Conservation (phyloP, 92 coral and sea anemone species). For the Epizoanthus stellaris region DNA sequence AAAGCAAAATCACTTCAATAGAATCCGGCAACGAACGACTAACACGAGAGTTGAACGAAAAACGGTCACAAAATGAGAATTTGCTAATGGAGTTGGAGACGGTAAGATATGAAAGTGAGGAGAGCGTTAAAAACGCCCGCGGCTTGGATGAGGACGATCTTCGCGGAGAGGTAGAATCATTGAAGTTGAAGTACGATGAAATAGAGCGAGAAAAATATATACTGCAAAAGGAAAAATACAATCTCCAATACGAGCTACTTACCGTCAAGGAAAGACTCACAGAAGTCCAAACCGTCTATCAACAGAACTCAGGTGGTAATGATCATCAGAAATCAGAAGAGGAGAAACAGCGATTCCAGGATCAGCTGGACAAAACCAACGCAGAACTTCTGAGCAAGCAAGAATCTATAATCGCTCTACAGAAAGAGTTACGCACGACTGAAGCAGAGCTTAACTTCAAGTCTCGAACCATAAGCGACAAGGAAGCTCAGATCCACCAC, state of each 20-base stretch:
- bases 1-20: constrained; percentile 67
- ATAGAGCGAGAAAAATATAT: constrained; percentile 76
- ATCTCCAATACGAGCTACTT: constrained; percentile 73
- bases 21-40: constrained; percentile 77
- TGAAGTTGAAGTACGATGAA: constrained; percentile 69
- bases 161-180: constrained; percentile 83
- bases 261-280: constrained; percentile 66
- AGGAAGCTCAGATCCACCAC: constrained; percentile 74
- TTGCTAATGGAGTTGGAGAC: constrained; percentile 66
- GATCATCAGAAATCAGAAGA: constrained; percentile 79
- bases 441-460: constrained; percentile 79
- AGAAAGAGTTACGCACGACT: constrained; percentile 80
- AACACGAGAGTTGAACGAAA: constrained; percentile 75
- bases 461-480: constrained; percentile 80
- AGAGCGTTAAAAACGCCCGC: constrained; percentile 59
- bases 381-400: constrained; percentile 82
- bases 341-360: constrained; percentile 68
- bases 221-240: constrained; percentile 68
- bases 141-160: constrained; percentile 63
- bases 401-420: constrained; percentile 80
- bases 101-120: constrained; percentile 55
- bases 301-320: constrained; percentile 78
- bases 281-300: constrained; percentile 78
- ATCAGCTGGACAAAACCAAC: constrained; percentile 90
- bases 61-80: constrained; percentile 66